These are phyloP conservation scores for Bombus ignitus DNA, from an alignment of 1,140 invertebrate genomes.

Conservation along the genomic window DNA sequence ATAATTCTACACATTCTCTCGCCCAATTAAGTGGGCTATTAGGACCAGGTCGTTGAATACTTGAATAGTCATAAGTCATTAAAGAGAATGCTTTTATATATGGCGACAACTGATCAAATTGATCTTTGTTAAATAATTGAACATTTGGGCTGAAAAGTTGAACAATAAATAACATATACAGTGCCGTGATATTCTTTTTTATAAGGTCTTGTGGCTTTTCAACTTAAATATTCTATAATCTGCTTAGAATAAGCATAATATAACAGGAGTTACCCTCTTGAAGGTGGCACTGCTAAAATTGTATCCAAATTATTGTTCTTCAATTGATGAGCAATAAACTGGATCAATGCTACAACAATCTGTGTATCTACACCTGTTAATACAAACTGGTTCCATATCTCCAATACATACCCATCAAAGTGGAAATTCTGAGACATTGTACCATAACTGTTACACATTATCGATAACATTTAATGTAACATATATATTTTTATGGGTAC, in stretches of 20 bases:
- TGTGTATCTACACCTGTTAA: conserved; percentile 86
- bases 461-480: neutral
- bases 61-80: conserved; percentile 98
- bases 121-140: conserved; percentile 89
- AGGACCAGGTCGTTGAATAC: conserved; percentile 91
- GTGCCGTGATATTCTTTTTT: neutral
- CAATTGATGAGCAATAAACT: conserved; percentile 84
- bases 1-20: conserved; percentile 88
- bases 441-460: neutral
- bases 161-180: conserved; percentile 9
- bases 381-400: conserved; percentile 93
- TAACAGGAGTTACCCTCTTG: conserved; percentile 83
- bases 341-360: conserved; percentile 85
- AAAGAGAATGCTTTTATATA: conserved; percentile 93
- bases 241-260: neutral
- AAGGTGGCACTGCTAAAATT: conserved; percentile 94
- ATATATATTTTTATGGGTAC: conserved; percentile 65
- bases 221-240: neutral
- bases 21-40: conserved; percentile 95
- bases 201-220: neutral
- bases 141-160: conserved; percentile 75
- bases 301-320: conserved; percentile 84
- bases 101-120: conserved; percentile 90
- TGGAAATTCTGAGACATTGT: conserved; percentile 81
- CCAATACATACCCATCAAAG: conserved; percentile 94